phyloP scores from a whole-genome alignment of 2,888 invertebrate species.

The Leucania comma region DNA sequence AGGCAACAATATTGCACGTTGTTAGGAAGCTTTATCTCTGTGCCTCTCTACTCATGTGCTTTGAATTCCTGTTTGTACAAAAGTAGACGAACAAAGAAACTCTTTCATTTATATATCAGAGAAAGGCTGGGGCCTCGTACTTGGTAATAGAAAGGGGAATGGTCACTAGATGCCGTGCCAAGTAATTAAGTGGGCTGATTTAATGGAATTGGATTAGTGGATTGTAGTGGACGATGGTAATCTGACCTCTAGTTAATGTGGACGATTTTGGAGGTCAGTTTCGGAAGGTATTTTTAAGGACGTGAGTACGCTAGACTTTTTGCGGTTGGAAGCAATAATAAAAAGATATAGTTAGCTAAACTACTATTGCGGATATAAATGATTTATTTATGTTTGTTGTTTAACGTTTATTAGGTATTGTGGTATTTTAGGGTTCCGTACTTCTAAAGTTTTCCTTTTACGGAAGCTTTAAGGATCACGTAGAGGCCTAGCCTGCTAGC shows the following conservation, averaged over 20 bases:
- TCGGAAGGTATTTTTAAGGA: slow-evolving; percentile 13
- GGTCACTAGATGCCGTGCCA: slow-evolving; percentile 30
- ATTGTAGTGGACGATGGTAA: slow-evolving; percentile 2
- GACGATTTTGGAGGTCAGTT: background rate
- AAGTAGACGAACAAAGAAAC: slow-evolving; percentile 23
- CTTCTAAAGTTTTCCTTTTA: too few species aligned
- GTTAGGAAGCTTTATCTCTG: too few species aligned
- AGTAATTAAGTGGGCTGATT: slow-evolving; percentile 53
- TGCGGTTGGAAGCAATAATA: background rate
- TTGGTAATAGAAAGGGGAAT: slow-evolving; percentile 17
- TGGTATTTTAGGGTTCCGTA: too few species aligned
- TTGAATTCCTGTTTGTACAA: slow-evolving; percentile 5
- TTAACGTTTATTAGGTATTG: too few species aligned
- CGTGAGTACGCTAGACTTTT: background rate
- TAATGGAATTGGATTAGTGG: slow-evolving; percentile 45
- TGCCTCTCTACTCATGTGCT: too few species aligned
- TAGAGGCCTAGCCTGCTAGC: too few species aligned
- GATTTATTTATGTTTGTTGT: too few species aligned
- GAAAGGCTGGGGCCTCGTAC: slow-evolving; percentile 12
- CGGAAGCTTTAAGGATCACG: too few species aligned
- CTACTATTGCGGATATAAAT: too few species aligned
- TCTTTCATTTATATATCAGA: slow-evolving; percentile 21
- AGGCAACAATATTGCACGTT: too few species aligned
- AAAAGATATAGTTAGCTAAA: background rate
- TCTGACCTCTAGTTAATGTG: slow-evolving; percentile 30